Percentiles rank a stretch among this genome's conserved stretches.
phyloP scores from a whole-genome alignment of 1,140 invertebrate genomes.

The Harpegnathos saltator region DNA sequence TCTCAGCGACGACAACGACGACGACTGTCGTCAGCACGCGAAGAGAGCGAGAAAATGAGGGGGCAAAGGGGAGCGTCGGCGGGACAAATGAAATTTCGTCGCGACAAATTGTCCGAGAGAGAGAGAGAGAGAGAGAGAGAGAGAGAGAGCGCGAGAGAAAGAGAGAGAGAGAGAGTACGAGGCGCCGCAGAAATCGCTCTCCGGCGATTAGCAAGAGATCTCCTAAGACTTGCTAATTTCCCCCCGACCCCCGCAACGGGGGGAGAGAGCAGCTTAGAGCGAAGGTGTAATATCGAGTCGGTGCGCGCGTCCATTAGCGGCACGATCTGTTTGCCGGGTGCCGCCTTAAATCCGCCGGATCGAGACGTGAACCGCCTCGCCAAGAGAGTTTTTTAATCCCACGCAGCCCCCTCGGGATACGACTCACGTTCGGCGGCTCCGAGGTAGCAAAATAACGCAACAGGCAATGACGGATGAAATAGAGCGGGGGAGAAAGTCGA shows the following conservation, averaged over 20 bases:
- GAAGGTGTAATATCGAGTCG: constrained; percentile 63
- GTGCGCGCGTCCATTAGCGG: constrained; percentile 64
- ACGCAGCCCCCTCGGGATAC: constrained; percentile 43
- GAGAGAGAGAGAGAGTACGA: too few relatives aligned
- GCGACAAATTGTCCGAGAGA: constrained; percentile 80
- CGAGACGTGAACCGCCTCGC: constrained; percentile 63
- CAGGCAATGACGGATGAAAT: constrained; percentile 72
- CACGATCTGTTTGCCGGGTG: constrained; percentile 65
- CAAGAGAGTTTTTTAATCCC: constrained; percentile 46
- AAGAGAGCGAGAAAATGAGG: too few relatives aligned
- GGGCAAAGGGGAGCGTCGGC: constrained; percentile 11
- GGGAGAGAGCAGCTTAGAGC: background rate
- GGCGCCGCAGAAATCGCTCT: constrained; percentile 78
- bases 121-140: constrained; percentile 77
- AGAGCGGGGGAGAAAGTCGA: constrained; percentile 60
- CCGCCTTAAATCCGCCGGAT: constrained; percentile 64
- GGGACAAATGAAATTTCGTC: constrained; percentile 80
- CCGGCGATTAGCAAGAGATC: constrained; percentile 78
- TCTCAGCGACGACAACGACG: background rate
- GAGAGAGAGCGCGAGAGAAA: constrained; percentile 78
- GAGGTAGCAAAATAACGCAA: constrained; percentile 71
- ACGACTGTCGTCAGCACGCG: constrained; percentile 32
- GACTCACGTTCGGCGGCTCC: constrained; percentile 58
- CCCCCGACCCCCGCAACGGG: background rate
- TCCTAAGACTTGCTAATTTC: constrained; percentile 81